Conservation (phyloP, 2,113 vertebrate genomes). For the Bungarus multicinctus region DNA sequence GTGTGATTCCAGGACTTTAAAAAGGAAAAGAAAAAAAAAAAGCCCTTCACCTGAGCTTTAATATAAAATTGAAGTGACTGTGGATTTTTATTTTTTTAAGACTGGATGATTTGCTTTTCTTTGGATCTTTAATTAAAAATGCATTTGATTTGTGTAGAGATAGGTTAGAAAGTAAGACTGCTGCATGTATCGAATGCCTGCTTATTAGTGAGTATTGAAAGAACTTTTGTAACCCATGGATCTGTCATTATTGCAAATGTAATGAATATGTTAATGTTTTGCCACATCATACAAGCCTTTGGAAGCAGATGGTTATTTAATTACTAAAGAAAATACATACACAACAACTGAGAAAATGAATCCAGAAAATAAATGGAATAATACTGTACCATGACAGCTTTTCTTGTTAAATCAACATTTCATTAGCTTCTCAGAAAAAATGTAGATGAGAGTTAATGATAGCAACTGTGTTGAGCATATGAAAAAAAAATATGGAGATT, state of each 20-base stretch:
- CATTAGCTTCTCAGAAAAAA: slow-evolving; percentile 53
- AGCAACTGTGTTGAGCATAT: slow-evolving; percentile 49
- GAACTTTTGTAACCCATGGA: slow-evolving; percentile 57
- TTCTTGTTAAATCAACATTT: slow-evolving; percentile 62
- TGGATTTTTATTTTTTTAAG: slow-evolving; percentile 55
- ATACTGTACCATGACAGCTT: slow-evolving; percentile 64
- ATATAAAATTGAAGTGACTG: slow-evolving; percentile 68
- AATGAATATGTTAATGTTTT: slow-evolving; percentile 63
- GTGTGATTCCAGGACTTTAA: slow-evolving; percentile 58
- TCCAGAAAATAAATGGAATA: slow-evolving; percentile 56
- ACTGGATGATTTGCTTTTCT: not conserved
- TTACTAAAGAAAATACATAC: slow-evolving; percentile 40
- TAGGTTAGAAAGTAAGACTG: slow-evolving; percentile 61
- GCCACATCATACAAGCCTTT: slow-evolving; percentile 47
- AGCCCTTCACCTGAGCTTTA: slow-evolving; percentile 52
- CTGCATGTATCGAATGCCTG: slow-evolving; percentile 58
- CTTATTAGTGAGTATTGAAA: slow-evolving; percentile 66
- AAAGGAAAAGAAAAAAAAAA: slow-evolving; percentile 40
- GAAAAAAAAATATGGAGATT: slow-evolving; percentile 53
- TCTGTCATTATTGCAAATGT: slow-evolving; percentile 57
- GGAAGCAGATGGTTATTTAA: slow-evolving; percentile 46
- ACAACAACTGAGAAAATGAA: slow-evolving; percentile 50
- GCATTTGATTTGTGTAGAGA: slow-evolving; percentile 43
- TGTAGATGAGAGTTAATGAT: slow-evolving; percentile 64
- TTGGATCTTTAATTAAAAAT: slow-evolving; percentile 53